Evolutionary conservation across 2,888 invertebrate species (phyloP).

Genomic region (Eurois occulta): DNA sequence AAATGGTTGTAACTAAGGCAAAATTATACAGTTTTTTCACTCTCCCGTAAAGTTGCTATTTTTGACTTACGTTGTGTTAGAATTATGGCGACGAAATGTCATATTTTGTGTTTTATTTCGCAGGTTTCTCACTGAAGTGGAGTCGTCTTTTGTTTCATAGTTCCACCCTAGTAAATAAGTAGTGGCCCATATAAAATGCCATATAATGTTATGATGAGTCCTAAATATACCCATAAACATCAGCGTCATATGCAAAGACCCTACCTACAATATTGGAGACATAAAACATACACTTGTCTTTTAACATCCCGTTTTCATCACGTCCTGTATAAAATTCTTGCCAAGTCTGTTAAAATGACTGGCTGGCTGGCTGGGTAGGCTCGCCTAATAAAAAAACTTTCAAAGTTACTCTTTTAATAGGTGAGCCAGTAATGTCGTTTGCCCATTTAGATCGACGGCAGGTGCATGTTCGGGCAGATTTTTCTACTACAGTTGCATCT

Average conservation of each 20-base stretch:
- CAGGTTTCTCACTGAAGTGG: background rate
- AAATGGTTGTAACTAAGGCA: background rate
- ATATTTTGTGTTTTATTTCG: conserved; percentile 8
- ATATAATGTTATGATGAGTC: conserved; percentile 30
- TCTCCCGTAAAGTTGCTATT: background rate
- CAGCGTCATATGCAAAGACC: conserved; percentile 26
- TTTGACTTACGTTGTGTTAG: background rate
- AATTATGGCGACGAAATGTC: background rate
- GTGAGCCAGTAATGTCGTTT: conserved; percentile 70
- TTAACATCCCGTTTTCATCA: conserved; percentile 21
- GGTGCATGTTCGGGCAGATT: conserved; percentile 74
- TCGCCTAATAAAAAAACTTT: conserved; percentile 61
- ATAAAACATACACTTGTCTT: conserved; percentile 32
- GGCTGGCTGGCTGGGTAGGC: too few relatives aligned
- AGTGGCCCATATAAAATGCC: conserved; percentile 33
- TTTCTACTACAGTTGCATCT: conserved; percentile 67
- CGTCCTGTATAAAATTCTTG: conserved; percentile 40
- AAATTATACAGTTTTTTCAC: background rate
- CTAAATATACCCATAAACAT: conserved; percentile 28
- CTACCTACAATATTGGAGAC: conserved; percentile 19
- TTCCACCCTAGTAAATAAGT: conserved; percentile 20
- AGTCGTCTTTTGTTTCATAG: conserved; percentile 12
- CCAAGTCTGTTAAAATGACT: conserved; percentile 29
- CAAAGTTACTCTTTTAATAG: conserved; percentile 70
- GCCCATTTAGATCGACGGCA: conserved; percentile 71